These are phyloP conservation scores for Apotomis turbidana DNA, from an alignment of 2,888 invertebrate species.

Conservation along the genomic window DNA sequence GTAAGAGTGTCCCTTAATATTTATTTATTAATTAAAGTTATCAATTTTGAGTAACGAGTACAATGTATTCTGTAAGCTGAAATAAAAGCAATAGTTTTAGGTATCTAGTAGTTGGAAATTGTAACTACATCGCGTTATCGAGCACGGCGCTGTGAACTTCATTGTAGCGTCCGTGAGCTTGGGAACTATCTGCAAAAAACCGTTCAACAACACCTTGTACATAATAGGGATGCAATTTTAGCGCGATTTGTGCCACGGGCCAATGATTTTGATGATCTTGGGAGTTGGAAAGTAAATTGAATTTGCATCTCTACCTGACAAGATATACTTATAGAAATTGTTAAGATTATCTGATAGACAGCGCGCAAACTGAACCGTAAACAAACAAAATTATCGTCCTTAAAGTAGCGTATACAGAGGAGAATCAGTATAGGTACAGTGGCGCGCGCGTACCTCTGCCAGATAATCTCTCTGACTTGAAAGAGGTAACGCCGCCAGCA, in stretches of 20 bases:
- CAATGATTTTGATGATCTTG: constrained; percentile 34
- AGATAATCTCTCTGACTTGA: too few relatives aligned
- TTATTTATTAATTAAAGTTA: too few relatives aligned
- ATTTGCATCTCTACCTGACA: constrained; percentile 3
- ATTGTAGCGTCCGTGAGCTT: constrained; percentile 28
- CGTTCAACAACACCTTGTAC: constrained; percentile 13
- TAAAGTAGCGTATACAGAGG: too few relatives aligned
- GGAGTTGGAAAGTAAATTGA: constrained; percentile 20
- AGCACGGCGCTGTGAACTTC: constrained; percentile 22
- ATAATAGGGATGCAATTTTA: constrained; percentile 23
- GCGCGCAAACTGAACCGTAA: too few relatives aligned
- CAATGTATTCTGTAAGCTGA: not conserved
- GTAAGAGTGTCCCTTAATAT: too few relatives aligned
- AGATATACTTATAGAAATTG: not conserved
- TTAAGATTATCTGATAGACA: too few relatives aligned
- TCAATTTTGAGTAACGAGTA: too few relatives aligned
- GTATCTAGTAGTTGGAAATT: constrained; percentile 19
- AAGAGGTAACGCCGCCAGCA: too few relatives aligned
- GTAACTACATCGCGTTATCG: constrained; percentile 16
- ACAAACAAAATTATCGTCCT: too few relatives aligned
- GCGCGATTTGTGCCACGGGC: constrained; percentile 30
- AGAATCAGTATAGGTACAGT: too few relatives aligned
- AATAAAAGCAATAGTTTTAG: constrained; percentile 3
- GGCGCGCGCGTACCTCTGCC: too few relatives aligned
- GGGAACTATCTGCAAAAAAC: constrained; percentile 27